A percentile compares a stretch with the other conserved stretches of the same genome.
phyloP scores from a whole-genome alignment of 2,113 vertebrate species.

The Solea solea region DNA sequence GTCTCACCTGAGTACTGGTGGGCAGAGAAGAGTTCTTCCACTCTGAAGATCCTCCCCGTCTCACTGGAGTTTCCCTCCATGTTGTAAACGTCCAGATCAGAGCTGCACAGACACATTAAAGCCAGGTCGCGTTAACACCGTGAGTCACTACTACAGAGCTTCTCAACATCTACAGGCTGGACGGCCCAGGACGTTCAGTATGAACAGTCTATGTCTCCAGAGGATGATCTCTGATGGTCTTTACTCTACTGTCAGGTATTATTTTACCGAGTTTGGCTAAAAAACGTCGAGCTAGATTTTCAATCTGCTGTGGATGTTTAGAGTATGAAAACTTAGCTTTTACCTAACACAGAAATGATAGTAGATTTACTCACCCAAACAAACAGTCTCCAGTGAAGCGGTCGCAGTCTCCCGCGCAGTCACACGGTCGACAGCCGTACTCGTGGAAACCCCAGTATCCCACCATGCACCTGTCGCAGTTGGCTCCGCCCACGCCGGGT shows the following conservation, averaged over 20 bases:
- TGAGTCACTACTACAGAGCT: too few relatives aligned
- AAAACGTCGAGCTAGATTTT: too few relatives aligned
- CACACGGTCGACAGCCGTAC: constrained; percentile 92
- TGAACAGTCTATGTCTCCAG: too few relatives aligned
- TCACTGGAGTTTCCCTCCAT: constrained; percentile 82
- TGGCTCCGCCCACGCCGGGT: constrained; percentile 89
- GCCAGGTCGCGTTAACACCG: too few relatives aligned
- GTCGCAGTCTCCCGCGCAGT: constrained; percentile 92
- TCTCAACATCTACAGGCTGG: too few relatives aligned
- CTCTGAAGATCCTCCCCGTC: constrained; percentile 85
- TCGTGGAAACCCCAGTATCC: constrained; percentile 95
- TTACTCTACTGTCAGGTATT: too few relatives aligned
- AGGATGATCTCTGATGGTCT: too few relatives aligned
- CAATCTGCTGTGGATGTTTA: too few relatives aligned
- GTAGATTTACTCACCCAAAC: constrained; percentile 81
- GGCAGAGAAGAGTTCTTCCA: constrained; percentile 94
- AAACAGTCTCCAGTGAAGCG: constrained; percentile 90
- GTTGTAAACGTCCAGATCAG: constrained; percentile 84
- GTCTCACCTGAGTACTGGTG: constrained; percentile 91
- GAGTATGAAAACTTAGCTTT: too few relatives aligned
- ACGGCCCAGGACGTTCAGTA: too few relatives aligned
- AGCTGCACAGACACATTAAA: constrained; percentile 59
- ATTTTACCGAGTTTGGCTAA: too few relatives aligned
- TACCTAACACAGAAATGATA: too few relatives aligned
- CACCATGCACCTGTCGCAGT: constrained; percentile 91